Base-by-base conservation (phyloP, 2,113 vertebrate species). In the Falcunculus frontatus region DNA sequence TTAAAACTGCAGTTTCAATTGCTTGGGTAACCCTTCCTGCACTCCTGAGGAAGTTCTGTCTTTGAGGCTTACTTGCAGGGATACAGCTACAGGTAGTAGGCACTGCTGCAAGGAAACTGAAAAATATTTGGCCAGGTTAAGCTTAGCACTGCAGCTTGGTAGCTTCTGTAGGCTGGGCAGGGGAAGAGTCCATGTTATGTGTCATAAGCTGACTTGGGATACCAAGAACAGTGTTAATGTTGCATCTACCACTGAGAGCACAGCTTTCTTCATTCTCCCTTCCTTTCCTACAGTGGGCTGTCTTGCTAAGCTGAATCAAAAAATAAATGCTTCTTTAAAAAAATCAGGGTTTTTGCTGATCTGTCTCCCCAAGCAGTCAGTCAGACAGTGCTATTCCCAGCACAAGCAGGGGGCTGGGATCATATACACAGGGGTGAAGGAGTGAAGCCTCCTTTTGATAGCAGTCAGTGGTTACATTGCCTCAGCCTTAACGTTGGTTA, bases 311-410 rank as follows among this genome's bases (percentile, higher is more conserved):
- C 59, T 84, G 47, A 63, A 68, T 32, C 0, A 8, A 74, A 59
- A 64, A 47, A 29, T 26, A 75, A 67, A 27, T 19, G 33, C 44
- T 3, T 7, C 19, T 76, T 49, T 5, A 14, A 60, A 92, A 82
- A 60, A 33, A 10, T 2, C 0, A 0, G 5, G 11, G 1, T 0
- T 17, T 42, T 90, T 88, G 32, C 53, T 84, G 59, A 17, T 68
- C 21, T 72, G 3, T 68, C 12, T 83, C 23, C 23, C 49, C 20
- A 18, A 3, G 41, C 46, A 57, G 59, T 14, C 50, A 87, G 70
- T 7, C 16, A 46, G 49, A 21, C 32, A 22, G 29, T 53, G 50
- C 74, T 87, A 3, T 55, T 78, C 22, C 21, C 33, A 67, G 33
- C 30, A 18, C n/a, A 11, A 33, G 33, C 35, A 72, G 29, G 18